phyloP scores from a whole-genome alignment of 2,797 vertebrate genomes.

The Xyrichtys novacula region DNA sequence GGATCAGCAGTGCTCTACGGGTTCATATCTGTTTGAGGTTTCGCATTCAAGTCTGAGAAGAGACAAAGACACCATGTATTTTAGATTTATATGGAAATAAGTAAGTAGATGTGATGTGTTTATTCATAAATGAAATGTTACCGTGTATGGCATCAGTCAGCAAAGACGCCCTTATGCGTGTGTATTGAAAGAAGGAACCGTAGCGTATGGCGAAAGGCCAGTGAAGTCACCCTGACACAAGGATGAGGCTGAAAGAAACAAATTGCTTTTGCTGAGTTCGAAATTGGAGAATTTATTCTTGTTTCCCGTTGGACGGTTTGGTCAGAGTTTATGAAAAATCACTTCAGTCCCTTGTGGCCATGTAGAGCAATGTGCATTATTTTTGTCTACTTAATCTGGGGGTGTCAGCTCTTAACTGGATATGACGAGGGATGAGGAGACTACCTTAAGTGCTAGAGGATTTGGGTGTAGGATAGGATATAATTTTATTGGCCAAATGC shows the following conservation, averaged over 20 bases:
- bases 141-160: slow-evolving; percentile 6
- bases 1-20: neutral
- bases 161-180: slow-evolving; percentile 32
- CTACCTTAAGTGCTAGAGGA: neutral
- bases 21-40: slow-evolving; percentile 2
- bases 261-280: slow-evolving; percentile 59
- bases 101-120: neutral
- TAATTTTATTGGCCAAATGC: slow-evolving; percentile 10
- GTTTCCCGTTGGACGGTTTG: slow-evolving; percentile 32
- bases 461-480: slow-evolving; percentile 4
- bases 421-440: slow-evolving; percentile 3
- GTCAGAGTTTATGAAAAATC: slow-evolving; percentile 44
- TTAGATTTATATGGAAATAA: slow-evolving; percentile 2
- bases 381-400: slow-evolving; percentile 41
- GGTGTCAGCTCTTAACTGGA: slow-evolving; percentile 22
- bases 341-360: slow-evolving; percentile 9
- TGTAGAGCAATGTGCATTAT: slow-evolving; percentile 1
- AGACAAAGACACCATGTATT: slow-evolving; percentile 10
- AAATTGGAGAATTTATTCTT: slow-evolving; percentile 59
- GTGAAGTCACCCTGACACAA: slow-evolving; percentile 66
- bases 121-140: slow-evolving; percentile 15
- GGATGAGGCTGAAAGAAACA: slow-evolving; percentile 54
- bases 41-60: neutral
- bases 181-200: slow-evolving; percentile 41
- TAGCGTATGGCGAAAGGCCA: slow-evolving; percentile 36